A percentile compares a stretch with the other conserved stretches of the same genome.
Conservation (phyloP, 2,888 invertebrate species). For the Hetaerina titia region DNA sequence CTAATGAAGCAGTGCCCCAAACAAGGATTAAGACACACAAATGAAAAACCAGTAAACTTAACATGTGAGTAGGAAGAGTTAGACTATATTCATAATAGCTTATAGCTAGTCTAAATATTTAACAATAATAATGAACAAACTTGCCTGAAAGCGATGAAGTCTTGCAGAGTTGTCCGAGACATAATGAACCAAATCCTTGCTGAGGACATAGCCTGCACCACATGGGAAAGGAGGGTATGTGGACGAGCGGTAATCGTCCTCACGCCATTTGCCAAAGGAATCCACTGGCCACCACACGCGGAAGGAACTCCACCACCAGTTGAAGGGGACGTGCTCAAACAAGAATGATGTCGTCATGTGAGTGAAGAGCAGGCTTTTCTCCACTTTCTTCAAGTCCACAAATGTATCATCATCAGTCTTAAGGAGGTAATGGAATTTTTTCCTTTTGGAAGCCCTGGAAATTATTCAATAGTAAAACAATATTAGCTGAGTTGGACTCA, state of each 20-base stretch:
- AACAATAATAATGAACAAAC: not conserved
- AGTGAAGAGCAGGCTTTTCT: constrained; percentile 69
- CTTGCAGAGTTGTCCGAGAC: constrained; percentile 68
- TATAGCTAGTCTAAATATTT: no score
- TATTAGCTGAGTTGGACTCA: no score
- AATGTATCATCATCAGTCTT: constrained; percentile 74
- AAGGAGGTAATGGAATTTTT: constrained; percentile 71
- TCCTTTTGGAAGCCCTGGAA: constrained; percentile 71
- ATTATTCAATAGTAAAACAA: constrained; percentile 5
- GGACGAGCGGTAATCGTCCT: constrained; percentile 70
- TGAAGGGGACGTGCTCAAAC: not conserved
- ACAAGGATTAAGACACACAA: no score
- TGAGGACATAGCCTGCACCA: constrained; percentile 73
- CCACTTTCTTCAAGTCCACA: constrained; percentile 71
- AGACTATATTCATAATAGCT: no score
- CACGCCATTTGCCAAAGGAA: constrained; percentile 72
- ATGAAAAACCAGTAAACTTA: no score
- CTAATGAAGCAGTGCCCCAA: no score
- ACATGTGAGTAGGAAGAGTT: no score
- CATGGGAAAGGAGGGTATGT: constrained; percentile 73
- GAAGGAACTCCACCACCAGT: constrained; percentile 73
- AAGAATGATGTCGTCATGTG: constrained; percentile 26
- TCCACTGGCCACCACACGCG: constrained; percentile 72
- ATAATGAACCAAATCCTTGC: constrained; percentile 69
- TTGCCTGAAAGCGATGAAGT: constrained; percentile 63